phyloP scores from a whole-genome alignment of 2,888 invertebrate species.

The Trissonchulus sp. region DNA sequence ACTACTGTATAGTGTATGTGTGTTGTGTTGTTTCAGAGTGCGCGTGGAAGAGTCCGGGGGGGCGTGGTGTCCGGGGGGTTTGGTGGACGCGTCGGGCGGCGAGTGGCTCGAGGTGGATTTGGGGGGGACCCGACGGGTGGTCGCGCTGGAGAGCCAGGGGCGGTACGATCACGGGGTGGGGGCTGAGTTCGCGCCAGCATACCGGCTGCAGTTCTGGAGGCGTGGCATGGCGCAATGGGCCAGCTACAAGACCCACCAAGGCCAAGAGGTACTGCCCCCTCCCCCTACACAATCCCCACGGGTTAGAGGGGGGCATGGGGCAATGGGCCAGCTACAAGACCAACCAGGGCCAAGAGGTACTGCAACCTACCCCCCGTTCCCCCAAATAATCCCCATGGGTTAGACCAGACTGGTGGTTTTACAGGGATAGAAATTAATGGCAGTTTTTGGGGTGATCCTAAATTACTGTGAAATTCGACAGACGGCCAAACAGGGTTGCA shows the following conservation, averaged over 20 bases:
- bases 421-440: no score
- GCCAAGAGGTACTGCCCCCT: slow-evolving; percentile 78
- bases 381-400: no score
- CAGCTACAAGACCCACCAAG: slow-evolving; percentile 67
- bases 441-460: no score
- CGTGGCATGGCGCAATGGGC: slow-evolving; percentile 70
- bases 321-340: slow-evolving; percentile 73
- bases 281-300: no score
- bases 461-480: no score
- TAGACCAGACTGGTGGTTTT: no score
- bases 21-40: slow-evolving; percentile 61
- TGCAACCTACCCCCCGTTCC: no score
- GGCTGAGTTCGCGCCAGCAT: slow-evolving; percentile 54
- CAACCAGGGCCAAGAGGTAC: slow-evolving; percentile 70
- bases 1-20: no score
- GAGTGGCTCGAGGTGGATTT: slow-evolving; percentile 79
- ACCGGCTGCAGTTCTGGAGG: slow-evolving; percentile 63
- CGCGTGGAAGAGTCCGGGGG: slow-evolving; percentile 75
- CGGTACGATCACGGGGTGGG: slow-evolving; percentile 80
- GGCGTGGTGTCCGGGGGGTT: slow-evolving; percentile 81
- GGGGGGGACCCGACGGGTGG: slow-evolving; percentile 70
- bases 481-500: no score
- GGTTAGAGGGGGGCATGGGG: slow-evolving; percentile 66
- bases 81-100: slow-evolving; percentile 54
- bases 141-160: slow-evolving; percentile 79